Conservation (phyloP, 2,888 invertebrate genomes). For the Xestia xanthographa region DNA sequence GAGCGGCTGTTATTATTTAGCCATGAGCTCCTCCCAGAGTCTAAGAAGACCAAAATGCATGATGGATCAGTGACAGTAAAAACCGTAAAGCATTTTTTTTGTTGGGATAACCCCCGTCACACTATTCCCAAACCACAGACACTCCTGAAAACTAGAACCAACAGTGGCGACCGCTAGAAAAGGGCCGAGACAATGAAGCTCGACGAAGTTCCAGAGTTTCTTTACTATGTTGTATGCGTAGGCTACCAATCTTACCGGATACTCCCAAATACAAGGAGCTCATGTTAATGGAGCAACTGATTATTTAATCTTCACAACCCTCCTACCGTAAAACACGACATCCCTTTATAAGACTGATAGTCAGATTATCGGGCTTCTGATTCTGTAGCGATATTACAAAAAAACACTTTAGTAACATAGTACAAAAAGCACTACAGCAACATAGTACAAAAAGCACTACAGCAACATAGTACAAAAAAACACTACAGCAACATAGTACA, state of each 20-base stretch:
- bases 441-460: too few relatives aligned
- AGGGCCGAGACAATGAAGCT: background rate
- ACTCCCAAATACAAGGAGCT: background rate
- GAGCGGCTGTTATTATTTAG: too few relatives aligned
- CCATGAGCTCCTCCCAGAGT: too few relatives aligned
- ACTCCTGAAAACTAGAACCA: background rate
- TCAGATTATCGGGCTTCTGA: background rate
- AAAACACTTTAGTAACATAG: too few relatives aligned
- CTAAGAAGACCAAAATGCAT: background rate
- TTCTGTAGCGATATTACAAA: too few relatives aligned
- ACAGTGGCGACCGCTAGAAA: background rate
- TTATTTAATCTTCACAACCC: background rate
- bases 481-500: too few relatives aligned
- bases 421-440: too few relatives aligned
- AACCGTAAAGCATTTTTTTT: background rate
- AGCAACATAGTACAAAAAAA: too few relatives aligned
- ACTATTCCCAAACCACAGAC: background rate
- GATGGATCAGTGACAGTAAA: background rate
- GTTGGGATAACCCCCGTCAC: too few relatives aligned
- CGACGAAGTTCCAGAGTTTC: background rate
- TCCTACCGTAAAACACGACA: background rate
- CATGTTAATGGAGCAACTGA: background rate
- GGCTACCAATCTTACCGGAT: background rate
- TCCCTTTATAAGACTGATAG: background rate
- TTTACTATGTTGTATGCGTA: background rate